phyloP scores from a whole-genome alignment of 2,113 vertebrate species.

The Scatophagus argus region DNA sequence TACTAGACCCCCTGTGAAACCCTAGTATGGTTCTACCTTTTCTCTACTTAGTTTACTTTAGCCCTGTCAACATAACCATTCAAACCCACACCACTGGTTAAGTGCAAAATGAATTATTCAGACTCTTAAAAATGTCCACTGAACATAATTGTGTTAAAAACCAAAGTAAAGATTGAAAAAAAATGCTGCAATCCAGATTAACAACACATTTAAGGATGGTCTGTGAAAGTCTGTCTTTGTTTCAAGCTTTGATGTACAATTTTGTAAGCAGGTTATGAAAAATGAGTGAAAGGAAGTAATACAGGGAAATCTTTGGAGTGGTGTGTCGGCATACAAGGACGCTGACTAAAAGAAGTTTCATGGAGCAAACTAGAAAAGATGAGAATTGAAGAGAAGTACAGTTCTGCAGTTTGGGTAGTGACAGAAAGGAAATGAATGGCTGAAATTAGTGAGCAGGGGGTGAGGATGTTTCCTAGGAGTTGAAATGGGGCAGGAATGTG shows the following conservation, averaged over 20 bases:
- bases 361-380: not conserved
- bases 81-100: conserved; percentile 18
- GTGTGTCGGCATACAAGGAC: conserved; percentile 7
- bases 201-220: not conserved
- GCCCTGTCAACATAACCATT: conserved; percentile 43
- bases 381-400: not conserved
- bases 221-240: not conserved
- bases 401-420: not conserved
- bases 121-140: conserved; percentile 56
- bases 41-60: conserved; percentile 53
- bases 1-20: conserved; percentile 77
- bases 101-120: not conserved
- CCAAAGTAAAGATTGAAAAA: no score
- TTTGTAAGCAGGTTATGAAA: not conserved
- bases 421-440: conserved; percentile 30
- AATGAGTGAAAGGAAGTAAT: not conserved
- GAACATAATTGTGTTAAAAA: conserved; percentile 56
- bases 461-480: conserved; percentile 58
- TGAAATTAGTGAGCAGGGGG: conserved; percentile 15
- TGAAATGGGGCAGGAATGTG: conserved; percentile 49
- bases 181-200: not conserved
- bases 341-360: not conserved
- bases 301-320: not conserved
- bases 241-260: not conserved
- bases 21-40: conserved; percentile 67